phyloP scores from a whole-genome alignment of 2,797 vertebrate genomes.

The Pipistrellus pygmaeus region DNA sequence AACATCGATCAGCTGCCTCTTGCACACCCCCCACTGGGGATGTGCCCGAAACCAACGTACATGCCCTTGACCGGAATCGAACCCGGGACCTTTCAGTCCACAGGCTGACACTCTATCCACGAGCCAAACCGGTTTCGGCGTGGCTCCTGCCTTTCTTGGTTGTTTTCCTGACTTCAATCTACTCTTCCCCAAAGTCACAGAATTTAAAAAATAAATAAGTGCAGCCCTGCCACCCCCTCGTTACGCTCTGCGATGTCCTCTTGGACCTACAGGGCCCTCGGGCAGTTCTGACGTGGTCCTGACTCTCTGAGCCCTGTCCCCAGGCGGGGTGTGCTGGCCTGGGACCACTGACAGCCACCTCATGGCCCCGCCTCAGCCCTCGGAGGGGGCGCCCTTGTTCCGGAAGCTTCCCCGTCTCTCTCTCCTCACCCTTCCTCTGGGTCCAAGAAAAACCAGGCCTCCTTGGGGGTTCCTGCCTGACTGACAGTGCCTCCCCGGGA shows the following conservation, averaged over 20 bases:
- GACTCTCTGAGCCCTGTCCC: not conserved
- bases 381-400: not conserved
- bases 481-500: not conserved
- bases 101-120: too few species aligned
- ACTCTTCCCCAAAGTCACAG: not conserved
- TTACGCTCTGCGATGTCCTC: too few species aligned
- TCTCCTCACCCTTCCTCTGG: not conserved
- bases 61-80: too few species aligned
- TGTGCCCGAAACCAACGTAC: too few species aligned
- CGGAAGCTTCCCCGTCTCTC: not conserved
- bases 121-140: too few species aligned
- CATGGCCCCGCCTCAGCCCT: not conserved
- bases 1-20: too few species aligned
- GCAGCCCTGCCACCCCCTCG: not conserved
- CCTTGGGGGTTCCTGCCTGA: not conserved
- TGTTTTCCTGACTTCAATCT: not conserved
- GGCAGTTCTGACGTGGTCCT: not conserved
- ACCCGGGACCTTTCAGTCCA: too few species aligned
- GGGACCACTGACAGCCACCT: not conserved
- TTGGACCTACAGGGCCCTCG: not conserved
- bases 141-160: not conserved
- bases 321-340: not conserved
- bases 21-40: too few species aligned
- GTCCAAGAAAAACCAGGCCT: not conserved
- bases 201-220: too few species aligned